Percentiles rank a stretch among this genome's conserved stretches.
Evolutionary conservation across 2,113 vertebrate genomes (phyloP).

Genomic region (Aphelocoma coerulescens): DNA sequence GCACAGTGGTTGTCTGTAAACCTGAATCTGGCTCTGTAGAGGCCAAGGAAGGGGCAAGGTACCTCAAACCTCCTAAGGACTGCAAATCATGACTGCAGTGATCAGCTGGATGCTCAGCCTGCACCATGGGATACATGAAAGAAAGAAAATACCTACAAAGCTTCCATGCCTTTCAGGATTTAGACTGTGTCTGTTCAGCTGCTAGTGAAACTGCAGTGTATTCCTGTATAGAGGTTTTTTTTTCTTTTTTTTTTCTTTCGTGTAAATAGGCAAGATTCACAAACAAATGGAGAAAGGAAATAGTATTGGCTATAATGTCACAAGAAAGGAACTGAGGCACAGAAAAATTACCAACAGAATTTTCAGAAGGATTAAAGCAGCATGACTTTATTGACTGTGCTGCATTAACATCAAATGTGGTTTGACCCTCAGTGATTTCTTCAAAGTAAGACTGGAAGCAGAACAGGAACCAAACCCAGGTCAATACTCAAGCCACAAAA

Average conservation of each 20-base stretch:
- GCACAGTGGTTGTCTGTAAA: neutral
- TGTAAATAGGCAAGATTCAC: neutral
- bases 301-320: neutral
- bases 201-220: neutral
- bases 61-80: neutral
- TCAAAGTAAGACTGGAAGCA: slow-evolving; percentile 53
- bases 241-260: neutral
- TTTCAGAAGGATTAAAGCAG: slow-evolving; percentile 54
- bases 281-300: slow-evolving; percentile 13
- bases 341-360: slow-evolving; percentile 37
- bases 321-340: slow-evolving; percentile 4
- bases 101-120: neutral
- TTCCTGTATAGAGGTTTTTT: neutral
- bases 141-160: neutral
- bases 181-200: neutral
- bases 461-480: slow-evolving; percentile 49
- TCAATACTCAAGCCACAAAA: slow-evolving; percentile 51
- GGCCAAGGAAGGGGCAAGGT: neutral
- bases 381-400: slow-evolving; percentile 46
- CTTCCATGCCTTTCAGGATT: neutral
- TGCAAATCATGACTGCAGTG: neutral
- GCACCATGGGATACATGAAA: neutral
- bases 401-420: slow-evolving; percentile 50
- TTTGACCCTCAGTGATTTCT: slow-evolving; percentile 51
- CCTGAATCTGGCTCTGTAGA: neutral